Base-by-base conservation (phyloP, 2,888 invertebrate genomes). In the Pseudococcus jackbeardsleyi region DNA sequence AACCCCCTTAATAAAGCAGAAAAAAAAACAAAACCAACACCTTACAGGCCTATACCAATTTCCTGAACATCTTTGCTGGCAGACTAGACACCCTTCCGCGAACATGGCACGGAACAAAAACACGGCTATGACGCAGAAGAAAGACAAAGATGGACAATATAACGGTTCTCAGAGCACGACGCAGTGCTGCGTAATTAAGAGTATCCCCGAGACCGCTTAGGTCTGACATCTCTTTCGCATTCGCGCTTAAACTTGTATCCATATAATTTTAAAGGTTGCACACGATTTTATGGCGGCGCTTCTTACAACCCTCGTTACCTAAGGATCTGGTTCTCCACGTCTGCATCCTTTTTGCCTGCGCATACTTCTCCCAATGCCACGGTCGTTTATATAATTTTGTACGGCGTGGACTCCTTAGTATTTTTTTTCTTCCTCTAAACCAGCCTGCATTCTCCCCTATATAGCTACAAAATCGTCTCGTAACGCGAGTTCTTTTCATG, bases 241-340 rank as follows among this genome's bases (percentile, higher is more conserved):
- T 77, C 77, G 17, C 39, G 17, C 39, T 77, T 39, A 39, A 77
- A 77, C 77, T 77, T 77, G 77, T 77, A 39, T 33, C 77, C 33
- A 77, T 77, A 15, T 77, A 77, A 77, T 77, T 77, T 33, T 77
- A 77, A 77, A 77, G 77, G 77, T 39, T 77, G 77, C 77, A 26
- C 77, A 39, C 33, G 77, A 77, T 77, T 77, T 39, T 77, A 26
- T 26, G 39, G 77, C 77, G 77, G 33, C 77, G 77, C 77, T 77
- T 77, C 64, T 50, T 64, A 64, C 77, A 33, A 77, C 77, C 77
- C 77, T 77, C 77, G 39, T 77, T 17, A 22, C 64, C 9, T 0
- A 0, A 39, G 50, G 5, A 77, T 77, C 77, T 39, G 39, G 77
- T 77, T 77, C 77, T 39, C 15, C 50, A 33, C 26, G 26, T 33